A percentile compares a stretch with the other conserved stretches of the same genome.
Evolutionary conservation across 2,888 invertebrate species (phyloP).

Genomic region (Andrena camellia): DNA sequence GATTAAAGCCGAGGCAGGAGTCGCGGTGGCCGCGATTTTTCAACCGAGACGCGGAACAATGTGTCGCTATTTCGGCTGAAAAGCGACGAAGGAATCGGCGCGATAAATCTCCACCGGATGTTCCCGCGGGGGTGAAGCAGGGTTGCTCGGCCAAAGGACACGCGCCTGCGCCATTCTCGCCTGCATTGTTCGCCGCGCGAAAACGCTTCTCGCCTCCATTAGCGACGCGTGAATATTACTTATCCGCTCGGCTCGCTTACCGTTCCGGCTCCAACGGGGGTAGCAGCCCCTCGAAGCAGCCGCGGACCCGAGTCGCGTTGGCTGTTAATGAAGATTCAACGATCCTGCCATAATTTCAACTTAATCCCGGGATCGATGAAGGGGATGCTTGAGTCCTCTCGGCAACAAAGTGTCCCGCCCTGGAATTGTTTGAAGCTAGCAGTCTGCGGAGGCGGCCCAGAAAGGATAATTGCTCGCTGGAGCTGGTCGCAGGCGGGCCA

Average conservation of each 20-base stretch:
- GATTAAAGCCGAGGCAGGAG: slow-evolving; percentile 47
- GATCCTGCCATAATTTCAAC: no score
- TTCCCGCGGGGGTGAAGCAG: background rate
- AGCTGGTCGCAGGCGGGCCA: slow-evolving; percentile 25
- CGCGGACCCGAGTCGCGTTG: no score
- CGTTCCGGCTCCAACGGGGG: no score
- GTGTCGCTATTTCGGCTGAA: slow-evolving; percentile 50
- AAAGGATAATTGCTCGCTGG: slow-evolving; percentile 59
- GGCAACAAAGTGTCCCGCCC: no score
- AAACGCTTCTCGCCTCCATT: slow-evolving; percentile 27
- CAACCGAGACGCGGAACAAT: slow-evolving; percentile 46
- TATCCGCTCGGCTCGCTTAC: background rate
- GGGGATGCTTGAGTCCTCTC: no score
- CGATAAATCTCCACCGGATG: slow-evolving; percentile 47
- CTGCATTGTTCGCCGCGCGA: slow-evolving; percentile 21
- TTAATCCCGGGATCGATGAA: no score
- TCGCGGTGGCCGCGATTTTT: slow-evolving; percentile 40
- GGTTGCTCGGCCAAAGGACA: background rate
- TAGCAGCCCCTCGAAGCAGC: no score
- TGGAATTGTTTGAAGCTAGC: no score
- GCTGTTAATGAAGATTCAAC: no score
- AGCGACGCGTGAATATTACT: slow-evolving; percentile 26
- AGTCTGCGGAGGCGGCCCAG: slow-evolving; percentile 11
- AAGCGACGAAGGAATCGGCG: slow-evolving; percentile 48
- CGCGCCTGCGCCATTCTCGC: slow-evolving; percentile 25